These are phyloP conservation scores for Colossoma macropomum DNA, from an alignment of 2,113 vertebrate genomes.

Conservation along the genomic window DNA sequence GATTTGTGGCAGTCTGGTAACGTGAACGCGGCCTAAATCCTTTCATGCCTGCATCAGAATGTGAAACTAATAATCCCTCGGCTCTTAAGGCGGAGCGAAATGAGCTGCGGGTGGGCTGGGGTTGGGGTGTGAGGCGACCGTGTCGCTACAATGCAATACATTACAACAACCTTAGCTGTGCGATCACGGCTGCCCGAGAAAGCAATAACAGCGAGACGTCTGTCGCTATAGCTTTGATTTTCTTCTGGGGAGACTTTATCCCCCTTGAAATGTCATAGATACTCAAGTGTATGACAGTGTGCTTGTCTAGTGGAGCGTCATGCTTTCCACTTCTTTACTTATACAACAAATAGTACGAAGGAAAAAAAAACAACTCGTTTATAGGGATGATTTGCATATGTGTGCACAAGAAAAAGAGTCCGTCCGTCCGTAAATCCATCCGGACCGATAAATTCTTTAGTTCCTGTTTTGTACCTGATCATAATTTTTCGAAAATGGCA, in stretches of 20 bases:
- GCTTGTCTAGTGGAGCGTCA: slow-evolving; percentile 59
- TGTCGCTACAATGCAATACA: slow-evolving; percentile 19
- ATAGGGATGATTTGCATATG: slow-evolving; percentile 60
- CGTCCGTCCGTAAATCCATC: slow-evolving; percentile 29
- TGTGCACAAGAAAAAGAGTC: slow-evolving; percentile 62
- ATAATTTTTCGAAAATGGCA: slow-evolving; percentile 62
- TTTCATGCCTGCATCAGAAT: slow-evolving; percentile 6
- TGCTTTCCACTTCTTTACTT: slow-evolving; percentile 43
- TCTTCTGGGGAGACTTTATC: slow-evolving; percentile 12
- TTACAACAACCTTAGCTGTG: slow-evolving; percentile 20
- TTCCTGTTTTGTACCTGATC: slow-evolving; percentile 71
- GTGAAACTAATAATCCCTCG: background rate
- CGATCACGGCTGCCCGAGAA: slow-evolving; percentile 38
- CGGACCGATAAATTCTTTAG: slow-evolving; percentile 62
- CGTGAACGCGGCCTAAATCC: background rate
- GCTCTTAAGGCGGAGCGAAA: slow-evolving; percentile 50
- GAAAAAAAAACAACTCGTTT: slow-evolving; percentile 30
- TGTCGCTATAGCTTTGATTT: slow-evolving; percentile 48
- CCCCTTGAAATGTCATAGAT: slow-evolving; percentile 25
- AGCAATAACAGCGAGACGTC: slow-evolving; percentile 21
- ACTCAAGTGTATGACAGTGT: slow-evolving; percentile 47
- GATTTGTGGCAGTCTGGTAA: background rate
- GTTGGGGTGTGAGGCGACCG: background rate
- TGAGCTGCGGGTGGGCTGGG: background rate
- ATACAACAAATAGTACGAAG: slow-evolving; percentile 31